Evolutionary conservation across 2,113 vertebrate genomes (phyloP).

Genomic region (Saguinus midas): DNA sequence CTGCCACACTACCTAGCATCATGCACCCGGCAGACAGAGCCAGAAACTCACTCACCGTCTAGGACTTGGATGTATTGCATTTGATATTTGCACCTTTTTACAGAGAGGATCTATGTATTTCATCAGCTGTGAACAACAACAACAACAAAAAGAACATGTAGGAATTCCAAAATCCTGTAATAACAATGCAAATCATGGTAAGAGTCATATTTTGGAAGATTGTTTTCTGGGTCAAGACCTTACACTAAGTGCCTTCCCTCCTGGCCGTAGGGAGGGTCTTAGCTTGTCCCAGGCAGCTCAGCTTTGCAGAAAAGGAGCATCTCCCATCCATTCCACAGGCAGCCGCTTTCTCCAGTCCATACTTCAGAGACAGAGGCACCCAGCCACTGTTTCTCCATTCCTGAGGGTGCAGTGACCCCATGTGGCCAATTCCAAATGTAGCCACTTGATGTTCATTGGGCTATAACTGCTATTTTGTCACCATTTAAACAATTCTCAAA

Average conservation of each 20-base stretch:
- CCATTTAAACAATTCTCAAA: not conserved
- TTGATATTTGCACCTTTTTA: not conserved
- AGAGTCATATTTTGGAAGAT: not conserved
- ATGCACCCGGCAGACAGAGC: not conserved
- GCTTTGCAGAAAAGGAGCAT: not conserved
- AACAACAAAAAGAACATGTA: not conserved
- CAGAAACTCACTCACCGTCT: not conserved
- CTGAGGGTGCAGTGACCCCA: conserved; percentile 42
- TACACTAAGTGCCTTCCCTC: not conserved
- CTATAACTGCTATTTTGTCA: not conserved
- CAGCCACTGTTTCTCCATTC: not conserved
- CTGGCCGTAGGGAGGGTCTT: not conserved
- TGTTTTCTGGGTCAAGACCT: not conserved
- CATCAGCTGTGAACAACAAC: not conserved
- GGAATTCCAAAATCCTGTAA: not conserved
- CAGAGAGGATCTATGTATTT: not conserved
- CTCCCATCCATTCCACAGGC: not conserved
- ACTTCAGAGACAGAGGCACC: not conserved
- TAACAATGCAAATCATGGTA: not conserved
- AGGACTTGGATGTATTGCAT: not conserved
- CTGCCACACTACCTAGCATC: not conserved
- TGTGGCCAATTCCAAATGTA: not conserved
- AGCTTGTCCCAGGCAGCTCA: not conserved
- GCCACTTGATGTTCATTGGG: not conserved
- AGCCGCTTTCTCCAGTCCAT: not conserved